Percentiles rank a stretch among this genome's conserved stretches.
phyloP scores from a whole-genome alignment of 2,888 invertebrate genomes.

The Scaptomyza tumidula region DNA sequence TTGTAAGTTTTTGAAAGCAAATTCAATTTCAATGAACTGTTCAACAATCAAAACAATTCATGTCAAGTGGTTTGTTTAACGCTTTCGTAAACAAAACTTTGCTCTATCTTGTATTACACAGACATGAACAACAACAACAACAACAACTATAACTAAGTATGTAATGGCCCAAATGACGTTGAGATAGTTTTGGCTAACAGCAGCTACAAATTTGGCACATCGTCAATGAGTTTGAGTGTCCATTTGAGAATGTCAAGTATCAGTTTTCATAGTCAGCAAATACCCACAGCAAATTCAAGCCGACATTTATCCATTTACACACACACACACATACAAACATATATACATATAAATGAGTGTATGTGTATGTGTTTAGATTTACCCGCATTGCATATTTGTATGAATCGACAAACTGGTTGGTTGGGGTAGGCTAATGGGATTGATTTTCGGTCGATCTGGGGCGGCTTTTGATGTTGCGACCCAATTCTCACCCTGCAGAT shows the following conservation, averaged over 20 bases:
- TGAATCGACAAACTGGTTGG: conserved; percentile 6
- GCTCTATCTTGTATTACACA: conserved; percentile 31
- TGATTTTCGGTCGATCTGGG: conserved; percentile 13
- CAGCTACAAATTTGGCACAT: conserved; percentile 22
- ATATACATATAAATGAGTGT: neutral
- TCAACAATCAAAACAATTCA: conserved; percentile 50
- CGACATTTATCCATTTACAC: conserved; percentile 18
- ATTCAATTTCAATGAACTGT: conserved; percentile 44
- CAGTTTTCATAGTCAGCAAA: conserved; percentile 67
- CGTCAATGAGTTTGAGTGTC: conserved; percentile 2
- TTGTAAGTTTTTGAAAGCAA: conserved; percentile 25
- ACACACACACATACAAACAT: neutral
- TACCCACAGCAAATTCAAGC: conserved; percentile 32
- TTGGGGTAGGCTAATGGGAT: conserved; percentile 20
- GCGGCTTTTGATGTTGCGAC: conserved; percentile 14
- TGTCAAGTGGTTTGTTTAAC: conserved; percentile 48
- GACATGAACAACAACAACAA: conserved; percentile 5
- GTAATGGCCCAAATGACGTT: conserved; percentile 14
- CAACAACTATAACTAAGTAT: too few species aligned
- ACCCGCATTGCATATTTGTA: conserved; percentile 15
- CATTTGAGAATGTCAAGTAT: conserved; percentile 51
- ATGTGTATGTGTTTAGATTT: neutral
- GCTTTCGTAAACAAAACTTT: conserved; percentile 40
- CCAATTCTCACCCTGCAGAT: neutral
- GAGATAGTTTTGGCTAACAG: conserved; percentile 27